Base-by-base conservation (phyloP, 2,888 invertebrate genomes). In the Hemithea aestivaria region DNA sequence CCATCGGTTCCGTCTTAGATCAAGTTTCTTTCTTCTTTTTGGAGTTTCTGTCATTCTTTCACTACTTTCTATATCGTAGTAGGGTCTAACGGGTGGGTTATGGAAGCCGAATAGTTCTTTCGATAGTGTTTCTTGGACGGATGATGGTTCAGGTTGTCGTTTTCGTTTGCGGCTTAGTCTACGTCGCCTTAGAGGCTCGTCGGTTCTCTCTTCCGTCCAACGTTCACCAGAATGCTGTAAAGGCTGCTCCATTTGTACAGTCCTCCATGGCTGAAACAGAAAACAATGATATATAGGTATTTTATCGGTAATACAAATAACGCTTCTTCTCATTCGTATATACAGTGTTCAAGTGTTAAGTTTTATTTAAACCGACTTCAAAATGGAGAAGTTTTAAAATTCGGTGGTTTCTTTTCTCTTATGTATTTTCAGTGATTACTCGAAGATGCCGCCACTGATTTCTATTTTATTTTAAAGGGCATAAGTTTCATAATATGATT, bases 101-200 rank as follows among this genome's bases (percentile, higher is more conserved):
- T 59, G 52, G 36, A 64, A 61, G 20, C 56, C 38, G 10, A 56
- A 58, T 51, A 60, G 59, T 33, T 75, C 73, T 41, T 63, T 59
- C 10, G 64, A 53, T 27, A 56, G 53, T 6, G 61, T 45, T 20
- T 71, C 73, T 29, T 73, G 74, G 9, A 53, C 47, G 6, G 62
- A 46, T 2, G 48, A 38, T 12, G 64, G 50, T 35, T 85, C 82
- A n/a, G 90, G 91, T 27, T 90, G 83, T 38, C 91, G 83, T 71
- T 90, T 91, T 38, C 91, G 85, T 73, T 91, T 91, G 7, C 91
- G 84, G 1, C 73, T 73, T 6, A 78, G 61, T 48, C 89, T 73
- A 22, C 89, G 73, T 3, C 88, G 75, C 57, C 82, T 80, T 3
- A 79, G 73, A 0, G 63, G 58, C 37, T 76, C 74, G 16, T 77